Evolutionary conservation across 1,140 invertebrate species (phyloP), one percentile per base, ranked within the genome.

Genomic region (Drosophila sucinea): DNA sequence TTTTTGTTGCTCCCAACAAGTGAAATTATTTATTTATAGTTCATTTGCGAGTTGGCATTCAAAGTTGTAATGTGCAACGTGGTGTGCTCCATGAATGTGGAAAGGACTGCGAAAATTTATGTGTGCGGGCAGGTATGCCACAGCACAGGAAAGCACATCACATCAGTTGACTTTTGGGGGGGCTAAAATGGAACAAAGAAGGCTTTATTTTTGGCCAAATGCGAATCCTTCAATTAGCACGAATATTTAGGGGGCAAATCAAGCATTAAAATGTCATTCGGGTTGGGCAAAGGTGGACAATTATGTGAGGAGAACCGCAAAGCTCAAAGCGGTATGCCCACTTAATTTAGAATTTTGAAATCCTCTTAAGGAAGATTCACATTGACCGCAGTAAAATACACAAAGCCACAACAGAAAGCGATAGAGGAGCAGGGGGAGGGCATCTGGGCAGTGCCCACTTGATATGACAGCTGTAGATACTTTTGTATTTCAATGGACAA

Each of bases 261-360:
- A 65, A 84, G 81, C 81, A 84, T 77, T 79, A 57, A 77, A 17
- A 83, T 75, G 23, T 7, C 44, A 27, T 51, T 51, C 7, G 40
- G 79, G 67, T 72, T 38, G 54, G 30, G 10, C 25, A 44, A 47
- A 61, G 44, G 66, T 54, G 57, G 67, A 77, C 79, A 81, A 87
- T 87, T 86, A 82, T 87, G 83, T 83, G 68, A 57, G 47, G 47
- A 51, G 79, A 17, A 85, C 82, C 82, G 68, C 82, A 86, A 17
- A 67, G 62, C 79, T 86, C 74, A 79, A 86, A 82, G 83, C 79
- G 67, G 67, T 5, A 55, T 35, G 56, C 56, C 54, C 71, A 86
- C 82, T 87, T 82, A 86, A 79, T 87, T 79, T 86, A 80, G 81
- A 86, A 86, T 87, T 86, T 86, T 87, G 73, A 87, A 82, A 87